These are phyloP conservation scores for Ammodytes marinus DNA, from an alignment of 2,113 vertebrate genomes.

Conservation along the genomic window DNA sequence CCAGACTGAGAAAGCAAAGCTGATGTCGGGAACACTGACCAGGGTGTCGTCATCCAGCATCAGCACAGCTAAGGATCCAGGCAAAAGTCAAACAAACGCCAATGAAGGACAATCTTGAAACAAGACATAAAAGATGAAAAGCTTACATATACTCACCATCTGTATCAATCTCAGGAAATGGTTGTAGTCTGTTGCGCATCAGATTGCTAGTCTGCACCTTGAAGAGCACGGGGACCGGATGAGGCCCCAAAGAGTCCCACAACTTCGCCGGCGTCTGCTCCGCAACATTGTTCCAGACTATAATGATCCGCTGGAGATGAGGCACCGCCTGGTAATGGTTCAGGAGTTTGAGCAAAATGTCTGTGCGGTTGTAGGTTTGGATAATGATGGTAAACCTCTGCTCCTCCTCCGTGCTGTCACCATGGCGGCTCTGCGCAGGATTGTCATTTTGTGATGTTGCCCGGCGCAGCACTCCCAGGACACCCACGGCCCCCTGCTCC, in stretches of 20 bases:
- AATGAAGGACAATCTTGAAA: neutral
- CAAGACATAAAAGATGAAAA: neutral
- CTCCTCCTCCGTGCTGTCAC: slow-evolving; percentile 68
- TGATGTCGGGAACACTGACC: slow-evolving; percentile 92
- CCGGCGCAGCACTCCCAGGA: slow-evolving; percentile 57
- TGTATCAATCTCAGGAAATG: slow-evolving; percentile 92
- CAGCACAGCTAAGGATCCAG: slow-evolving; percentile 86
- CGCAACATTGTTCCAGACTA: slow-evolving; percentile 95
- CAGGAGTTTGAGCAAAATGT: slow-evolving; percentile 91
- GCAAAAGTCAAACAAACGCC: neutral
- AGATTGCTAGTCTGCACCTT: slow-evolving; percentile 90
- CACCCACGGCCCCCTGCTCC: slow-evolving; percentile 34
- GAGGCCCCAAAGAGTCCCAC: slow-evolving; percentile 93
- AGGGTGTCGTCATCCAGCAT: slow-evolving; percentile 96
- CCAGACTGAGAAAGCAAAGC: slow-evolving; percentile 96
- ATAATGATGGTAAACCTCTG: slow-evolving; percentile 91
- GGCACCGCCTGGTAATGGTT: slow-evolving; percentile 96
- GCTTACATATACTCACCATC: slow-evolving; percentile 80
- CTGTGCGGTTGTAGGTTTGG: slow-evolving; percentile 95
- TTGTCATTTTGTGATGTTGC: slow-evolving; percentile 7
- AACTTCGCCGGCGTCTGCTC: slow-evolving; percentile 87
- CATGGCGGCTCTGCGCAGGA: neutral
- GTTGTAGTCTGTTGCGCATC: slow-evolving; percentile 94
- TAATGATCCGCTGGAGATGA: slow-evolving; percentile 88
- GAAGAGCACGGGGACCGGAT: slow-evolving; percentile 92